A percentile compares a stretch with the other conserved stretches of the same genome.
phyloP scores from a whole-genome alignment of 2,888 invertebrate genomes.

The Morpho helenor region DNA sequence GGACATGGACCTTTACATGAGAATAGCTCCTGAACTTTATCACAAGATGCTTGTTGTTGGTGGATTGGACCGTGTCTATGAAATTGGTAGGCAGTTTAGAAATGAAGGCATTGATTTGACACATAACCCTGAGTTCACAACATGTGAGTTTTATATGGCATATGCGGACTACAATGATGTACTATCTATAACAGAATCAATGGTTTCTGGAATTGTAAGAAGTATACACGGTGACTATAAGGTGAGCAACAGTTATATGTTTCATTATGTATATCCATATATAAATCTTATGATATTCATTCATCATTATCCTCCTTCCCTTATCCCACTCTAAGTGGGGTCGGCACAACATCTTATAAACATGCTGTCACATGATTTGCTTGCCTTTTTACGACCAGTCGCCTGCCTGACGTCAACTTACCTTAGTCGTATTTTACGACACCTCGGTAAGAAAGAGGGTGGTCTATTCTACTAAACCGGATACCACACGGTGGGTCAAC shows the following conservation, averaged over 20 bases:
- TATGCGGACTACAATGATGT: constrained; percentile 99
- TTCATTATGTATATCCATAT: neutral
- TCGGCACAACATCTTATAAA: too few species aligned
- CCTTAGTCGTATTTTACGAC: too few species aligned
- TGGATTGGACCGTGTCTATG: constrained; percentile 94
- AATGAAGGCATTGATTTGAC: constrained; percentile 99
- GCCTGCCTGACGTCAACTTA: too few species aligned
- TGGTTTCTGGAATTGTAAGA: constrained; percentile 97
- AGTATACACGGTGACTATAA: constrained; percentile 94
- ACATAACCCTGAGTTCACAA: constrained; percentile 99
- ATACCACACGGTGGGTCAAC: too few species aligned
- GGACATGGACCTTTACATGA: constrained; percentile 97
- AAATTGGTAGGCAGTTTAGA: constrained; percentile 95
- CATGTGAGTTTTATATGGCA: constrained; percentile 99
- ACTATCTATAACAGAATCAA: constrained; percentile 93
- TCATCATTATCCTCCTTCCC: too few species aligned
- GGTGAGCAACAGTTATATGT: constrained; percentile 53
- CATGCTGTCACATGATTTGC: too few species aligned
- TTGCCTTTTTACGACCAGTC: too few species aligned
- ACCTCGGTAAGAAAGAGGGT: too few species aligned
- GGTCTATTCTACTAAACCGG: too few species aligned
- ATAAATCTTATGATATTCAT: neutral
- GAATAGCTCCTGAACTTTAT: constrained; percentile 98
- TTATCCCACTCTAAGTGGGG: too few species aligned
- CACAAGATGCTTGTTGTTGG: constrained; percentile 99